Conservation (phyloP, 2,113 vertebrate species). For the Ptilorrhoa leucosticta region DNA sequence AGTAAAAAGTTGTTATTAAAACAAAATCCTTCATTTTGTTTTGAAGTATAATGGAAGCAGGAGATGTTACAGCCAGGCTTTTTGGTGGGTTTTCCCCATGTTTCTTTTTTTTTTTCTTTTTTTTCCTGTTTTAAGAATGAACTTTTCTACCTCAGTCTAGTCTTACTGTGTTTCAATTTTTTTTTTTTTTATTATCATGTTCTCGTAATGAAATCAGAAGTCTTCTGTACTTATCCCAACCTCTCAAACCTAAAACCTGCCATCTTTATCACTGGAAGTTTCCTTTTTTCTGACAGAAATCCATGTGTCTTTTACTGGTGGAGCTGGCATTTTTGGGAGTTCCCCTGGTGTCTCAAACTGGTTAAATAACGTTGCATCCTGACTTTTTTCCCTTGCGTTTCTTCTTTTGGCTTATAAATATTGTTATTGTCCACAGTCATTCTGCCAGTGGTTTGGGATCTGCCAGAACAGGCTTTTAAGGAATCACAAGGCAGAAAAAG, state of each 20-base stretch:
- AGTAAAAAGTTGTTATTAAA: conserved; percentile 70
- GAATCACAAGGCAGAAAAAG: not conserved
- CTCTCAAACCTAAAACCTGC: not conserved
- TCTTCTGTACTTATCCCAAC: not conserved
- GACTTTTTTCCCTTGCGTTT: not conserved
- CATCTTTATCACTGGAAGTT: not conserved
- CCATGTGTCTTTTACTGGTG: not conserved
- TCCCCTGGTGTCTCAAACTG: not conserved
- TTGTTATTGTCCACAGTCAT: not conserved
- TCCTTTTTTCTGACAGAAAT: not conserved
- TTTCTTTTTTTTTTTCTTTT: not conserved
- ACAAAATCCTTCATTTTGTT: conserved; percentile 70
- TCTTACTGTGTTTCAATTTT: not conserved
- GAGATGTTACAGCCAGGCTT: not conserved
- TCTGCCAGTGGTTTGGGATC: not conserved
- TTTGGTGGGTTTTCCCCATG: not conserved
- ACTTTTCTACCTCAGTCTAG: not conserved
- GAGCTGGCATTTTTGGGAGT: not conserved
- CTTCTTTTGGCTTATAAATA: not conserved
- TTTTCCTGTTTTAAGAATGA: not conserved
- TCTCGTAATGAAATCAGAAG: not conserved
- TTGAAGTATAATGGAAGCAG: conserved; percentile 47
- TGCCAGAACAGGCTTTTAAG: not conserved
- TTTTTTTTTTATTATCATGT: not conserved
- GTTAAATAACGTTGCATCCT: not conserved